Conservation (phyloP, 2,888 invertebrate species). For the Onthophagus sagittarius region DNA sequence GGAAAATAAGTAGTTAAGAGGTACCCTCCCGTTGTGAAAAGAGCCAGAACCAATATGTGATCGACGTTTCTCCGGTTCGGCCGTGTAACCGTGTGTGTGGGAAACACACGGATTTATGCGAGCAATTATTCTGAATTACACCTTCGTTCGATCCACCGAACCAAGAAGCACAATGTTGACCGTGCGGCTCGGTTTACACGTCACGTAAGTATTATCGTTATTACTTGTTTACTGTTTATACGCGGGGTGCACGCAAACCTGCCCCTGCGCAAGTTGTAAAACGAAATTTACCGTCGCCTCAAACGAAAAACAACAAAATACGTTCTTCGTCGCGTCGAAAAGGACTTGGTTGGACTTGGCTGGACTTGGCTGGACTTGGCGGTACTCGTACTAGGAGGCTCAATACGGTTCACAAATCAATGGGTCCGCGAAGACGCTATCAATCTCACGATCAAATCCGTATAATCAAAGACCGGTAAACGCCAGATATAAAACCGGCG, state of each 20-base stretch:
- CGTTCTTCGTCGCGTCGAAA: neutral
- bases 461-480: neutral
- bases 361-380: too few species aligned
- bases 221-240: neutral
- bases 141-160: neutral
- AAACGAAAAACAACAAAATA: neutral
- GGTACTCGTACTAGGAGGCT: too few species aligned
- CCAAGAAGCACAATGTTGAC: neutral
- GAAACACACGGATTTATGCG: neutral
- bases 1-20: too few species aligned
- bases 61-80: neutral
- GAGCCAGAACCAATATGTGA: neutral
- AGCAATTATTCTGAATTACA: neutral
- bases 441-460: neutral
- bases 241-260: neutral
- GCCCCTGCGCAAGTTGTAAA: neutral
- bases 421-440: neutral
- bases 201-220: neutral
- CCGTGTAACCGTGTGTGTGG: neutral
- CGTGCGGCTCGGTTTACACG: neutral
- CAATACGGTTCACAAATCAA: neutral
- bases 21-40: too few species aligned
- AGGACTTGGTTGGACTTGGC: too few species aligned
- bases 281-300: neutral
- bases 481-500: neutral